Evolutionary conservation across 2,888 invertebrate species (phyloP).

Genomic region (Rotaria socialis): DNA sequence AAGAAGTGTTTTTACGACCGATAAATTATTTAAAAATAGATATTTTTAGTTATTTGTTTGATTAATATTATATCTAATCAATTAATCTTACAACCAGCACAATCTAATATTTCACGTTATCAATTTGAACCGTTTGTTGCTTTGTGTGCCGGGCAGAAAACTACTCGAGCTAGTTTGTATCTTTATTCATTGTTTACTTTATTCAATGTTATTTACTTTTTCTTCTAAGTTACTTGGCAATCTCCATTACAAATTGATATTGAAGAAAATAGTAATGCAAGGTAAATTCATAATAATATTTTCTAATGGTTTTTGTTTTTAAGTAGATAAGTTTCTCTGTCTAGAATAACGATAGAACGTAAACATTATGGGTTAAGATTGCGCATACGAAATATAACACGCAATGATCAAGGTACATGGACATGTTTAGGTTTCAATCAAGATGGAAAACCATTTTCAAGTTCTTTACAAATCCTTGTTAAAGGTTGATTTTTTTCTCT

Average conservation of each 20-base stretch:
- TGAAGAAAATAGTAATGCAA: background rate
- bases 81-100: background rate
- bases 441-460: background rate
- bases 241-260: background rate
- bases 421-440: conserved; percentile 16
- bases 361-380: background rate
- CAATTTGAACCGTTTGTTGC: conserved; percentile 22
- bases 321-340: background rate
- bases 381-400: conserved; percentile 5
- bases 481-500: background rate
- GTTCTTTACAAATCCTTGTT: background rate
- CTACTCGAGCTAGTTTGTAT: background rate
- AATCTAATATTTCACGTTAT: background rate
- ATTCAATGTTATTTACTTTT: background rate
- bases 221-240: background rate
- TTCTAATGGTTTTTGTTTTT: background rate
- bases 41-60: background rate
- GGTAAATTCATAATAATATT: background rate
- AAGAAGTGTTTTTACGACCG: background rate
- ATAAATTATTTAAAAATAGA: background rate
- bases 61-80: background rate
- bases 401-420: conserved; percentile 15
- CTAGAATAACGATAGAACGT: background rate
- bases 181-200: too few species aligned
- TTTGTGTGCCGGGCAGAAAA: background rate